Percentiles rank a stretch among this genome's conserved stretches.
These are phyloP conservation scores for Palloptera scutellata DNA, from an alignment of 2,888 invertebrate genomes.

Conservation along the genomic window DNA sequence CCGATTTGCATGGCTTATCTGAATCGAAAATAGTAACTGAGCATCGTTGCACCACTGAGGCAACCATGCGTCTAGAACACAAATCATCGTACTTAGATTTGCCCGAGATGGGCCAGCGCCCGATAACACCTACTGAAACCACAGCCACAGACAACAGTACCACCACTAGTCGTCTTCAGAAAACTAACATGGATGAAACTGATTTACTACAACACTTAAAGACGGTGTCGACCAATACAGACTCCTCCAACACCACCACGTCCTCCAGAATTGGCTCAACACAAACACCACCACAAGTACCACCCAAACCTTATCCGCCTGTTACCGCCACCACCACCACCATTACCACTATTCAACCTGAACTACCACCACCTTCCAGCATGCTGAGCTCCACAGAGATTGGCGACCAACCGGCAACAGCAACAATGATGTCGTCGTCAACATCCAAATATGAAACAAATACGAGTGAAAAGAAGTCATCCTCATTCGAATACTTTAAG, in stretches of 20 bases:
- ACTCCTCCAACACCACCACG: constrained; percentile 24
- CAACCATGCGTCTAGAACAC: constrained; percentile 65
- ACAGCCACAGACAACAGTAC: constrained; percentile 33
- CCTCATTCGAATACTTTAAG: constrained; percentile 74
- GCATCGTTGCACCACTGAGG: constrained; percentile 65
- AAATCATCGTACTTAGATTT: constrained; percentile 60
- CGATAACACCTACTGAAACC: constrained; percentile 44
- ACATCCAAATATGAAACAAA: constrained; percentile 62
- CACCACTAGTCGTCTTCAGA: neutral
- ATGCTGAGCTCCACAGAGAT: neutral
- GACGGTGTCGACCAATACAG: constrained; percentile 45
- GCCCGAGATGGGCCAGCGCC: constrained; percentile 51
- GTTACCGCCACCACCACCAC: constrained; percentile 40
- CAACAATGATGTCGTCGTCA: constrained; percentile 37
- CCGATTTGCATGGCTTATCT: constrained; percentile 61
- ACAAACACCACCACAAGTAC: constrained; percentile 54
- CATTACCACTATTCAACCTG: constrained; percentile 25
- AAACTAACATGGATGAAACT: constrained; percentile 46
- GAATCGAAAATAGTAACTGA: constrained; percentile 64
- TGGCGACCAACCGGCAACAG: constrained; percentile 37
- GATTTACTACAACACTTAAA: constrained; percentile 41
- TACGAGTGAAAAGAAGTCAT: constrained; percentile 70
- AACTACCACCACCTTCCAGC: constrained; percentile 26
- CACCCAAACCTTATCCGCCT: constrained; percentile 54
- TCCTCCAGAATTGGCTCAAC: constrained; percentile 48